These are phyloP conservation scores for Aspidoscelis tigris DNA, from an alignment of 2,113 vertebrate genomes.

Conservation along the genomic window DNA sequence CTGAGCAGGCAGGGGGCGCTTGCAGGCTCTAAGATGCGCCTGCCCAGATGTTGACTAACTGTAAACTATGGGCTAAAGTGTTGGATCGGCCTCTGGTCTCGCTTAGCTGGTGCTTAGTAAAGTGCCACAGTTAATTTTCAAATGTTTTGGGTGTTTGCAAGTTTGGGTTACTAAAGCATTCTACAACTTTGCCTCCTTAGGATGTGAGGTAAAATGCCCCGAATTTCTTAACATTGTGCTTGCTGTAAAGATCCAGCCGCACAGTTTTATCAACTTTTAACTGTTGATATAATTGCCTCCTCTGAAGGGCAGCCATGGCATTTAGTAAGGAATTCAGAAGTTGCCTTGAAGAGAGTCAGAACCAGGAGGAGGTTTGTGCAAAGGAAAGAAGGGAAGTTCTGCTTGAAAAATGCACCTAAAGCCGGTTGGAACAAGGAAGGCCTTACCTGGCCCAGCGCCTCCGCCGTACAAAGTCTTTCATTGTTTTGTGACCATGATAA, in stretches of 20 bases:
- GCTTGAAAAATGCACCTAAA: neutral
- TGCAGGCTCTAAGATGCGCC: too few species aligned
- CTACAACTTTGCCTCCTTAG: too few species aligned
- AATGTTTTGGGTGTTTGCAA: too few species aligned
- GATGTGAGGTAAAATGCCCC: too few species aligned
- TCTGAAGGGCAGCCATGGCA: neutral
- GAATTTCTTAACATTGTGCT: neutral
- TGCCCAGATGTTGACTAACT: too few species aligned
- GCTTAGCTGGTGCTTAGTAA: too few species aligned
- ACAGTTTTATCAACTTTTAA: neutral
- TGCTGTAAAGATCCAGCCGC: too few species aligned
- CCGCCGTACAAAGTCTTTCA: constrained; percentile 96
- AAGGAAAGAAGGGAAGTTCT: neutral
- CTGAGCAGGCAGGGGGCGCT: too few species aligned
- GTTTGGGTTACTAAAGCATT: too few species aligned
- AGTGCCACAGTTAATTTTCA: too few species aligned
- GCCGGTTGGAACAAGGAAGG: neutral
- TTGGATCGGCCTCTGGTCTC: too few species aligned
- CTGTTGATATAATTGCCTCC: neutral
- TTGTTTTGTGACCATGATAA: constrained; percentile 93
- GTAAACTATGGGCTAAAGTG: too few species aligned
- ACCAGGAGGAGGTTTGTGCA: neutral
- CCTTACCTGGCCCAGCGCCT: constrained; percentile 94
- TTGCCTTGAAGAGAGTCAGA: neutral
- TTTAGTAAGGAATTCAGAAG: neutral